phyloP scores from a whole-genome alignment of 2,113 vertebrate species.

The Erythrolamprus reginae region DNA sequence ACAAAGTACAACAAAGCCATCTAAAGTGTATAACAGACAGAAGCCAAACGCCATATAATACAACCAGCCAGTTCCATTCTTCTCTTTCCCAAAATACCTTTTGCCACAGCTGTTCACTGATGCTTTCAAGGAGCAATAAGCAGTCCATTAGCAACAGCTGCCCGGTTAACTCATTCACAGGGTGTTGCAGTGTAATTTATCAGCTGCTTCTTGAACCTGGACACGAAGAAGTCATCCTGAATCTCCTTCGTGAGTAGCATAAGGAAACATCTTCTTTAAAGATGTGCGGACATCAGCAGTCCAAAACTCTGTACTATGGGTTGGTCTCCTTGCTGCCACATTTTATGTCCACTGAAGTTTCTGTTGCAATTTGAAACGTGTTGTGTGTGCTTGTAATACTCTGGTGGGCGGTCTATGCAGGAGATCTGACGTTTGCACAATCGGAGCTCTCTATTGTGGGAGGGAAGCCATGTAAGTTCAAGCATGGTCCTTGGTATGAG shows the following conservation, averaged over 20 bases:
- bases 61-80: not conserved
- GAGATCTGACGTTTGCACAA: not conserved
- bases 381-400: not conserved
- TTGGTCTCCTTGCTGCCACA: not conserved
- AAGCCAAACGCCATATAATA: not conserved
- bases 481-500: not conserved
- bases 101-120: not conserved
- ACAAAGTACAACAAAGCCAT: not conserved
- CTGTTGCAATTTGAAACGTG: not conserved
- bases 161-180: not conserved
- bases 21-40: not conserved
- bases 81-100: not conserved
- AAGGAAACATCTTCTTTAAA: not conserved
- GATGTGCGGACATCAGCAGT: not conserved
- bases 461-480: not conserved
- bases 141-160: not conserved
- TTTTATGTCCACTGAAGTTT: not conserved
- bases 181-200: not conserved
- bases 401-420: not conserved
- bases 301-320: not conserved
- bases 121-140: not conserved
- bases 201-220: not conserved
- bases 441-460: not conserved
- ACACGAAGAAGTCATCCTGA: not conserved
- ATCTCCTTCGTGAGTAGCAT: not conserved